phyloP scores from a whole-genome alignment of 2,888 invertebrate species.

The Caenorhabditis becei region DNA sequence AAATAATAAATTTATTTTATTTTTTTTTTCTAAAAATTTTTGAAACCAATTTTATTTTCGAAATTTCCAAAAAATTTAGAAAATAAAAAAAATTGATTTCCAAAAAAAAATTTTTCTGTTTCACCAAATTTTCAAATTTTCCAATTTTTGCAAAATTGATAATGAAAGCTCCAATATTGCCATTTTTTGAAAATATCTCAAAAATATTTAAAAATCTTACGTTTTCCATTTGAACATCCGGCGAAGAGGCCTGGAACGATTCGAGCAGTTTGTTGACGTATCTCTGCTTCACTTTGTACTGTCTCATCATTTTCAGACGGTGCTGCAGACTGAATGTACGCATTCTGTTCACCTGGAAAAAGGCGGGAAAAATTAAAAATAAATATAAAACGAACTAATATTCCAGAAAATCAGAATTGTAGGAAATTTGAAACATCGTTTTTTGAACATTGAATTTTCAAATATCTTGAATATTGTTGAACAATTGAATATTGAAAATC shows the following conservation, averaged over 20 bases:
- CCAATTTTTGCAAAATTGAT: too few relatives aligned
- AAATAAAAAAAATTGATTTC: not conserved
- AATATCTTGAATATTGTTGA: too few relatives aligned
- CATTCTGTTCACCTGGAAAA: constrained; percentile 76
- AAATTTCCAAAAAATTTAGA: not conserved
- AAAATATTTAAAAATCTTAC: constrained; percentile 41
- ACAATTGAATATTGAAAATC: not conserved
- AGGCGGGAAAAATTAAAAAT: not conserved
- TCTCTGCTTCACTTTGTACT: constrained; percentile 79
- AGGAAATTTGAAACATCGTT: too few relatives aligned
- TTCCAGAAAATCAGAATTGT: too few relatives aligned
- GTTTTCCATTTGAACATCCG: constrained; percentile 73
- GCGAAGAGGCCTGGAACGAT: constrained; percentile 72
- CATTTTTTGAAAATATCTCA: too few relatives aligned
- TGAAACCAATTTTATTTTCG: not conserved
- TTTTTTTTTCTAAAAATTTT: not conserved
- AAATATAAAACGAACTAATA: too few relatives aligned
- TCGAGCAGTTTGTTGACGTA: constrained; percentile 80
- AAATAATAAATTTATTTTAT: not conserved
- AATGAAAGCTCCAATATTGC: not conserved
- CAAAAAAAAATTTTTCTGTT: not conserved
- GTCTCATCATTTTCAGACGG: constrained; percentile 80
- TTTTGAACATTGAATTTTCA: too few relatives aligned
- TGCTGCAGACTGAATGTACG: constrained; percentile 81
- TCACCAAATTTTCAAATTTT: constrained; percentile 4